A percentile compares a stretch with the other conserved stretches of the same genome.
These are phyloP conservation scores for Sarcophaga peregrina DNA, from an alignment of 1,140 invertebrate genomes.

Conservation along the genomic window DNA sequence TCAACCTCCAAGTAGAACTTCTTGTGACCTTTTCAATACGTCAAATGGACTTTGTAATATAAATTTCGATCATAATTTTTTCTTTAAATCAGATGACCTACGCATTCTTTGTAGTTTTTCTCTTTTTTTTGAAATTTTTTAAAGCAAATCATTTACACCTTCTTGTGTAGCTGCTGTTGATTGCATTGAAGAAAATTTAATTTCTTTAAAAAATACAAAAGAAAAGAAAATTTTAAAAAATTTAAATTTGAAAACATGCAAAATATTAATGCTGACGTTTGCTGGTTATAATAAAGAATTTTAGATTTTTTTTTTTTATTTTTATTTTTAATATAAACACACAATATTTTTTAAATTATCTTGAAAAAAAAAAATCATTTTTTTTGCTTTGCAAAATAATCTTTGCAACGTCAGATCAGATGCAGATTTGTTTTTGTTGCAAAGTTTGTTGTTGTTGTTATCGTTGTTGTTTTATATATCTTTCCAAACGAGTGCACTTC, in stretches of 20 bases:
- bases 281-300: neutral
- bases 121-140: too few species aligned
- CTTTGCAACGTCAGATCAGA: neutral
- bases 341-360: neutral
- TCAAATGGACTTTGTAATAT: too few species aligned
- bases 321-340: neutral
- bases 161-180: too few species aligned
- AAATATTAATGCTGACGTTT: slow-evolving; percentile 17
- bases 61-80: too few species aligned
- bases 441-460: slow-evolving; percentile 7
- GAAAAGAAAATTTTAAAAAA: too few species aligned
- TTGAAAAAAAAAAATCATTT: neutral
- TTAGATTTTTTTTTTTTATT: neutral
- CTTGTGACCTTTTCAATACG: too few species aligned
- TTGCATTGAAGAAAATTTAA: too few species aligned
- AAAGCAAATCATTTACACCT: too few species aligned
- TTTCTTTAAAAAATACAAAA: too few species aligned
- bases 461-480: neutral
- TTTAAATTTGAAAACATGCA: neutral
- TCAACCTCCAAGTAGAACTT: too few species aligned
- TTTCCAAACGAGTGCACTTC: slow-evolving; percentile 11
- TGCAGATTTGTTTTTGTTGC: neutral
- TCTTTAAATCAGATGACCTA: too few species aligned
- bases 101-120: too few species aligned
- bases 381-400: neutral